A percentile compares a stretch with the other conserved stretches of the same genome.
These are phyloP conservation scores for Cydia pomonella DNA, from an alignment of 1,140 invertebrate genomes.

Conservation along the genomic window DNA sequence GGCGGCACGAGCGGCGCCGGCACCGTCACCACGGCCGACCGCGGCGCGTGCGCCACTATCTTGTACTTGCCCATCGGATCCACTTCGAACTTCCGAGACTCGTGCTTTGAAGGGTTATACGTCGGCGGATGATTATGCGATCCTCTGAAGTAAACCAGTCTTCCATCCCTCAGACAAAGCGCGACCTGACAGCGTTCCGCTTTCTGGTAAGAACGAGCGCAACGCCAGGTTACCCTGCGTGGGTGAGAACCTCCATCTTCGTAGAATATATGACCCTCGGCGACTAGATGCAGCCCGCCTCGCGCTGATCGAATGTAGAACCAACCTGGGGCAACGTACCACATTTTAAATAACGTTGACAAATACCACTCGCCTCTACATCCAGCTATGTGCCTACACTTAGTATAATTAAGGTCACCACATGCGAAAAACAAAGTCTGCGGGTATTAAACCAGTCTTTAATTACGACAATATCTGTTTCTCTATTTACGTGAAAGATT, in stretches of 20 bases:
- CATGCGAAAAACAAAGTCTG: neutral
- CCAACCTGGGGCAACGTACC: constrained; percentile 68
- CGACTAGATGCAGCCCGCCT: constrained; percentile 73
- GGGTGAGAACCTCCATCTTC: constrained; percentile 76
- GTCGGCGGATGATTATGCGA: constrained; percentile 75
- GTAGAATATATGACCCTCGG: constrained; percentile 77
- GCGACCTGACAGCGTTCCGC: constrained; percentile 76
- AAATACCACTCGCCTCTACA: neutral
- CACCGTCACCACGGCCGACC: constrained; percentile 42
- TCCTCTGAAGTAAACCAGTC: constrained; percentile 74
- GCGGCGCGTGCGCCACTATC: constrained; percentile 63
- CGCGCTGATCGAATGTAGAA: constrained; percentile 78
- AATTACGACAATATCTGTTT: neutral
- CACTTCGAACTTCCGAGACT: constrained; percentile 72
- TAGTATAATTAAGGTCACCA: neutral
- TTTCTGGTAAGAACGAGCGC: constrained; percentile 76
- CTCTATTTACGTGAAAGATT: neutral
- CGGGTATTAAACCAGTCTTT: neutral
- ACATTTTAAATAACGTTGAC: constrained; percentile 34
- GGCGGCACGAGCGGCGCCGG: constrained; percentile 43
- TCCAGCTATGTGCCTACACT: neutral
- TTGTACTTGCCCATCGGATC: constrained; percentile 79
- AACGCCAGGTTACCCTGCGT: constrained; percentile 76
- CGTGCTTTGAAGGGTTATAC: constrained; percentile 75
- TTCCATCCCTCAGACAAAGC: constrained; percentile 72